Percentiles rank a stretch among this genome's conserved stretches.
These are phyloP conservation scores for Melanerpes formicivorus DNA, from an alignment of 2,113 vertebrate genomes.

Conservation along the genomic window DNA sequence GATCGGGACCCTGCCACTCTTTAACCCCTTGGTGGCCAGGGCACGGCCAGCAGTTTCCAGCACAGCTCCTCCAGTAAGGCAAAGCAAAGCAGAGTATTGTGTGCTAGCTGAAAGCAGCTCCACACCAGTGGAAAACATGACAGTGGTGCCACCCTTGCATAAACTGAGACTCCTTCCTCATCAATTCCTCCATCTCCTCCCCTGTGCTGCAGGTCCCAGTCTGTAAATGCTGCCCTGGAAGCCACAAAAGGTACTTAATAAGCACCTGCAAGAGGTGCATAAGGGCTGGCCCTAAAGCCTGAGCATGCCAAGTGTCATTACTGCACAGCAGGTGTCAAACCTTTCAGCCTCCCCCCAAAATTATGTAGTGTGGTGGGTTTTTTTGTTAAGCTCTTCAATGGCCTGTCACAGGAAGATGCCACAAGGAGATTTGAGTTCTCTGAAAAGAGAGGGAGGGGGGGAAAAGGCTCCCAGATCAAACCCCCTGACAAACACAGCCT, in stretches of 20 bases:
- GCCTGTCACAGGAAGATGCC: neutral
- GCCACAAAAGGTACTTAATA: neutral
- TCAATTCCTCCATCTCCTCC: neutral
- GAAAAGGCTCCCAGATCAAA: slow-evolving; percentile 17
- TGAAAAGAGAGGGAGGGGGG: neutral
- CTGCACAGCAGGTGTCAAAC: neutral
- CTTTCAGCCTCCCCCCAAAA: neutral
- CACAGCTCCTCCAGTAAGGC: neutral
- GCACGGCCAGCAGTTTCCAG: neutral
- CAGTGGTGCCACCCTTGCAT: neutral
- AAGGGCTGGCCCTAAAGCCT: neutral
- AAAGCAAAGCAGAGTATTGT: rapidly evolving
- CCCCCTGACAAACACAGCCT: neutral
- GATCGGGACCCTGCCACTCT: neutral
- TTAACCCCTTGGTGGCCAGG: neutral
- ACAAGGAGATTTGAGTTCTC: neutral
- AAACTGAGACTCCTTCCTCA: neutral
- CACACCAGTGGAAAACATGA: neutral
- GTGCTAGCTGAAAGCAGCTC: neutral
- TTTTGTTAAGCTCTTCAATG: neutral
- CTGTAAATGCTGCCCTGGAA: neutral
- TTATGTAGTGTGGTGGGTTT: neutral
- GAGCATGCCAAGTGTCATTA: neutral
- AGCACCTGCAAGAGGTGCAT: neutral
- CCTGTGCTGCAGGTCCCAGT: neutral